Evolutionary conservation across 1,140 invertebrate genomes (phyloP).

Genomic region (Platyscapa corneri): DNA sequence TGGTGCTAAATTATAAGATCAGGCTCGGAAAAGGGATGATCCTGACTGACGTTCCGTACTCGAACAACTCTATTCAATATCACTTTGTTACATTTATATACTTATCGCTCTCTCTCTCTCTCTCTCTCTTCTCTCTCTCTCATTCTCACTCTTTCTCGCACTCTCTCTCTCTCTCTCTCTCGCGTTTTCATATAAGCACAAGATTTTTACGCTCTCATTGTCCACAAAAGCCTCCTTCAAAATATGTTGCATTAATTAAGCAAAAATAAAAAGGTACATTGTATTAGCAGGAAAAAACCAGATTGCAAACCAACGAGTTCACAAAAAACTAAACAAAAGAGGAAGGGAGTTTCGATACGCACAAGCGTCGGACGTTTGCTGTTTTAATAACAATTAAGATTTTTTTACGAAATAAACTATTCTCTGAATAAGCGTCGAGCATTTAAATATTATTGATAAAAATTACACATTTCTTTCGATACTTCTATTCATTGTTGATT

Average conservation of each 20-base stretch:
- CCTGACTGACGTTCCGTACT: constrained; percentile 48
- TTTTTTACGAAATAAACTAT: constrained; percentile 33
- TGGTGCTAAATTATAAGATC: constrained; percentile 52
- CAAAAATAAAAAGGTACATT: constrained; percentile 40
- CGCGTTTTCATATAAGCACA: not conserved
- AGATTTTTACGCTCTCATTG: not conserved
- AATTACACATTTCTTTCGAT: constrained; percentile 34
- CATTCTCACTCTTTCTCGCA: not conserved
- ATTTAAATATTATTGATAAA: constrained; percentile 44
- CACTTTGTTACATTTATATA: constrained; percentile 45
- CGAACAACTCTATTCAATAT: constrained; percentile 47
- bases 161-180: not conserved
- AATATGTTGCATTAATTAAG: constrained; percentile 29
- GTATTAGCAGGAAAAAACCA: constrained; percentile 13
- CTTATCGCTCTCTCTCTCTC: not conserved
- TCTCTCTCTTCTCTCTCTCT: not conserved
- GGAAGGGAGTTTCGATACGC: not conserved
- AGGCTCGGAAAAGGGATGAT: constrained; percentile 47
- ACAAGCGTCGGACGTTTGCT: constrained; percentile 21
- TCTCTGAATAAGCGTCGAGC: constrained; percentile 31
- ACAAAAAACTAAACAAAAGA: constrained; percentile 20
- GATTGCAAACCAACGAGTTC: constrained; percentile 23
- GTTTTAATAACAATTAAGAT: constrained; percentile 33
- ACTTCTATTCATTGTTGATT: constrained; percentile 7
- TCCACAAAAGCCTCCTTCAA: constrained; percentile 13